These are phyloP conservation scores for Druon quercuslanigerum DNA, from an alignment of 1,140 invertebrate species.

Conservation along the genomic window DNA sequence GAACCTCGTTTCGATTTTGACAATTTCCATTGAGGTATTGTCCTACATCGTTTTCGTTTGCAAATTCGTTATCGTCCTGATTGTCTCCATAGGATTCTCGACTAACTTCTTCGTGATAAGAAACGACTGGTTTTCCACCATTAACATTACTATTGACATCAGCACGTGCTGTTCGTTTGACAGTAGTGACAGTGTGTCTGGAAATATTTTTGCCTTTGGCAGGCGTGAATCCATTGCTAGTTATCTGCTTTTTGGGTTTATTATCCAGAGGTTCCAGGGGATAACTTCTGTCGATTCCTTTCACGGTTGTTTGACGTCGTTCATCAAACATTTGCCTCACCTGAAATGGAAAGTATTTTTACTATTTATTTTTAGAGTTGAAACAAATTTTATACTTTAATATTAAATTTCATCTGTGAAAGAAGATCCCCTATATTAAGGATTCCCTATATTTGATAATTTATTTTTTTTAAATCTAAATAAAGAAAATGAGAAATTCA, in stretches of 20 bases:
- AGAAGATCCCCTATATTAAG: no score
- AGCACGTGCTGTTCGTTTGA: constrained; percentile 60
- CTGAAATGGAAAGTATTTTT: constrained; percentile 38
- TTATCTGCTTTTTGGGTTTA: constrained; percentile 68
- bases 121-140: constrained; percentile 66
- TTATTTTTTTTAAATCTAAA: no score
- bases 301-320: constrained; percentile 80
- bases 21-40: constrained; percentile 48
- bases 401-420: no score
- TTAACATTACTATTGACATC: constrained; percentile 69
- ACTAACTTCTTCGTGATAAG: constrained; percentile 62
- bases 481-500: no score
- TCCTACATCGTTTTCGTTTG: constrained; percentile 52
- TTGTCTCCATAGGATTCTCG: constrained; percentile 55
- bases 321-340: constrained; percentile 83
- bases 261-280: constrained; percentile 82
- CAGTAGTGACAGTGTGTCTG: constrained; percentile 54
- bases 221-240: constrained; percentile 57
- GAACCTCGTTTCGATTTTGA: constrained; percentile 50
- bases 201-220: constrained; percentile 60
- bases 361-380: no score
- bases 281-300: constrained; percentile 87
- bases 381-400: no score
- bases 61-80: constrained; percentile 53
- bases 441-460: no score